Evolutionary conservation across 1,140 invertebrate genomes (phyloP), one percentile per base, ranked within the genome.

Genomic region (Drosophila bocki): DNA sequence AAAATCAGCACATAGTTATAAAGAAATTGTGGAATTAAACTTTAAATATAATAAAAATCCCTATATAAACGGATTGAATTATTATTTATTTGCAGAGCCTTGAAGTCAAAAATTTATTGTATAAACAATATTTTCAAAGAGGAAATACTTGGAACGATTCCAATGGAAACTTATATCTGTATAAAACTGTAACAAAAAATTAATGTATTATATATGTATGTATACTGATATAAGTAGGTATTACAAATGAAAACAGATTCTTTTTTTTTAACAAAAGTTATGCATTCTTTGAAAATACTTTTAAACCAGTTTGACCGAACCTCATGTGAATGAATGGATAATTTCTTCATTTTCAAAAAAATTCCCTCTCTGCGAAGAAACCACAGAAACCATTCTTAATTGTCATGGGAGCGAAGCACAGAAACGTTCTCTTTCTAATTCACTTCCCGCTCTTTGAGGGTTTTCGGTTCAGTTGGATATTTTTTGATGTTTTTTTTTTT

Each of bases 351-450:
- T 54, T 63, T 19, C 15, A 12, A 53, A 45, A 64, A 67, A 39
- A 39, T 70, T 54, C 45, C 44, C 39, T 33, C 19, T 70, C 26
- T 44, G 41, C 57, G 53, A 51, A 54, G 47, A 75, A 74, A 58
- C 60, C 71, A 65, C 53, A 64, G 12, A 45, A 53, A 33, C 53
- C 2, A 51, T 61, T 77, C 54, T 87, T 87, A 80, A 87, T 87
- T 87, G 83, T 87, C 83, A 87, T 87, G 83, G 83, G 83, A 87
- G 83, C 61, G 70, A 45, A 72, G 32, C 62, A 60, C 41, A 41
- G 19, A 48, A 39, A 67, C 63, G 32, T 77, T 77, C 63, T 77
- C 67, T 83, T 83, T 69, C 68, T 65, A 62, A 50, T 63, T 63
- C 67, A 78, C 62, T 75, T 56, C 68, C 57, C 54, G 39, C 58